Evolutionary conservation across 92 coral and sea anemone species (phyloP), one percentile per base, ranked within the genome.

Genomic region (Phymanthus crucifer): DNA sequence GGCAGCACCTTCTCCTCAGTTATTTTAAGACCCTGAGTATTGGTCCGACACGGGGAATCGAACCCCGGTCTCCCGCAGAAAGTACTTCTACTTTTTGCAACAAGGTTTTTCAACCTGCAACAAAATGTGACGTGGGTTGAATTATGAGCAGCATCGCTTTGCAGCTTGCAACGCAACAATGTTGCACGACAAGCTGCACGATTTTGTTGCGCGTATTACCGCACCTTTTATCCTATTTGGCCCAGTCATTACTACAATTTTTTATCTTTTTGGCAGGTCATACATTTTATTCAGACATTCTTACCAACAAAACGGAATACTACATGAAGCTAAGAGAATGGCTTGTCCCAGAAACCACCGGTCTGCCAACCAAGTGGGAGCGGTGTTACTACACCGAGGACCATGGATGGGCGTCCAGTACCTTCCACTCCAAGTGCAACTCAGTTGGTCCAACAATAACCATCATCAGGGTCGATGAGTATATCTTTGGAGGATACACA

Each of bases 401-500:
- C 7, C 67, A 91, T 40, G 95, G 95, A 13, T 91, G 95, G 95
- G 33, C 82, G 13, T 7, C 71, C 61, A 82, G 90, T 45, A 88
- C 95, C 10, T 91, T 91, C 45, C 95, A 91, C 58, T 85, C 92
- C 9, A 65, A 32, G 46, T 91, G 95, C 27, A 83, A 91, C 79
- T 54, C 77, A 66, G 0, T 9, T 31, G 92, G 92, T 23, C 92
- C 92, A 11, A 77, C 89, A 2, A 73, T 91, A 48, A 84, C 94
- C 18, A 79, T 91, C 40, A 56, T 91, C 14, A 88, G 74, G 73
- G 92, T 85, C 2, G 82, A 83, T 32, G 69, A 82, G 72, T 91
- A 85, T 48, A 85, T 87, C 31, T 91, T 91, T 79, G 95, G 92
- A 21, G 95, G 92, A n/a, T 91, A 85, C 52, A 83, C 95, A 18